Evolutionary conservation across 2,113 vertebrate species (phyloP).

Genomic region (Argyrosomus japonicus): DNA sequence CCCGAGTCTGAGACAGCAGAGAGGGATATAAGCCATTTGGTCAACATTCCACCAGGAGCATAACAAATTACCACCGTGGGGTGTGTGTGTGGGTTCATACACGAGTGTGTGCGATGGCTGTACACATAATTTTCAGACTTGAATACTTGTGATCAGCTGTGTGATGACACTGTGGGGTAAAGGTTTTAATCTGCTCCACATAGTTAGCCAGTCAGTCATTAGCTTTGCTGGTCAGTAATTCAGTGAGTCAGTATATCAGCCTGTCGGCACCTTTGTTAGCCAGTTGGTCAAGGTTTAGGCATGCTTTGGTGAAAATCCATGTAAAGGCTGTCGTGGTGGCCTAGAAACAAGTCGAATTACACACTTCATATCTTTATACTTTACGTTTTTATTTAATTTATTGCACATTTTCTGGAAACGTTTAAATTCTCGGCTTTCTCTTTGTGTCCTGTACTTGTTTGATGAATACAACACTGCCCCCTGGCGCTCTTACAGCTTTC

Average conservation of each 20-base stretch:
- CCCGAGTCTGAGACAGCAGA: slow-evolving; percentile 60
- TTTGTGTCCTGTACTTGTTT: too few species aligned
- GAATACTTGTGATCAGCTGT: slow-evolving; percentile 25
- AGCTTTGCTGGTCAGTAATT: not conserved
- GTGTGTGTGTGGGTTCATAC: slow-evolving; percentile 19
- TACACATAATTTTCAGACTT: not conserved
- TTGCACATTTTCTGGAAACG: not conserved
- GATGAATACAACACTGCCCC: too few species aligned
- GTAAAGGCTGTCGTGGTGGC: not conserved
- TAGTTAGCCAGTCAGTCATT: slow-evolving; percentile 4
- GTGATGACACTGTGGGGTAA: slow-evolving; percentile 12
- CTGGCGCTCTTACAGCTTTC: too few species aligned
- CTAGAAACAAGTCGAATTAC: not conserved
- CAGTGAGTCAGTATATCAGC: too few species aligned
- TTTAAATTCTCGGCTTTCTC: too few species aligned
- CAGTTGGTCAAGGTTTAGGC: not conserved
- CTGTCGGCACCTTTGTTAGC: too few species aligned
- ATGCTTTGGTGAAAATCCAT: not conserved
- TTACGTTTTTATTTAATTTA: not conserved
- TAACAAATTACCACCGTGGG: slow-evolving; percentile 65
- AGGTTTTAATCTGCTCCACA: slow-evolving; percentile 16
- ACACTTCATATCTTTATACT: too few species aligned
- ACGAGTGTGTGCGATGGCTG: too few species aligned
- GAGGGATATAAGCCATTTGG: slow-evolving; percentile 79
- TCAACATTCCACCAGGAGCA: slow-evolving; percentile 78